Evolutionary conservation across 2,888 invertebrate species (phyloP), one percentile per base, ranked within the genome.

Genomic region (Lapara coniferarum): DNA sequence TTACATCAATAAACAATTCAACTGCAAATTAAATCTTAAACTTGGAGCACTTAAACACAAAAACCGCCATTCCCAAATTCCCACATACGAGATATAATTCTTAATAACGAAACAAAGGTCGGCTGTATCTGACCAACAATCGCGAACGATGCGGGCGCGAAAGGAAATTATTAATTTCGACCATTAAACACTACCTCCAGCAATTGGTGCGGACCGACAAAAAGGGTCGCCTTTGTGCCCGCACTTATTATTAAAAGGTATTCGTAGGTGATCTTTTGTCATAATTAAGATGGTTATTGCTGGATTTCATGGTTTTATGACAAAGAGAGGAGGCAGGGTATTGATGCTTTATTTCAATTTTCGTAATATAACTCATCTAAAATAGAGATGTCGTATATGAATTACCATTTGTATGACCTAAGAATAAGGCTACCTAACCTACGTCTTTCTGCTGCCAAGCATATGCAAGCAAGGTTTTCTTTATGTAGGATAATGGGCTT

Each of bases 101-200:
- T 79, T 84, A 88, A 87, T 87, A 85, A 87, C 78, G 75, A 80
- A 80, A 87, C 87, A 88, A 87, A 86, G 85, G 84, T 77, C 84
- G 80, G 74, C 73, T 72, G 73, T 83, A 84, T 83, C 84, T 76
- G 71, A 74, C 77, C 80, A 75, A 75, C 76, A 74, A 77, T 77
- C 79, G 72, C 69, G 70, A 74, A 72, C 73, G 81, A 88, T 88
- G 87, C 88, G 87, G 88, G 88, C 78, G 75, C 74, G 72, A 75
- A 73, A 85, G 89, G 88, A 89, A 87, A 86, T 87, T 89, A 88
- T 88, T 90, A 89, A 89, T 89, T 90, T 88, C 81, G 81, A 84
- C 84, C 84, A 87, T 88, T 89, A 88, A 87, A 84, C 80, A 78
- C 85, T 86, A 89, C 89, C 89, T 89, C 81, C 56, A 81, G 83